phyloP scores from a whole-genome alignment of 2,888 invertebrate species.

The Drosophila mulleri region DNA sequence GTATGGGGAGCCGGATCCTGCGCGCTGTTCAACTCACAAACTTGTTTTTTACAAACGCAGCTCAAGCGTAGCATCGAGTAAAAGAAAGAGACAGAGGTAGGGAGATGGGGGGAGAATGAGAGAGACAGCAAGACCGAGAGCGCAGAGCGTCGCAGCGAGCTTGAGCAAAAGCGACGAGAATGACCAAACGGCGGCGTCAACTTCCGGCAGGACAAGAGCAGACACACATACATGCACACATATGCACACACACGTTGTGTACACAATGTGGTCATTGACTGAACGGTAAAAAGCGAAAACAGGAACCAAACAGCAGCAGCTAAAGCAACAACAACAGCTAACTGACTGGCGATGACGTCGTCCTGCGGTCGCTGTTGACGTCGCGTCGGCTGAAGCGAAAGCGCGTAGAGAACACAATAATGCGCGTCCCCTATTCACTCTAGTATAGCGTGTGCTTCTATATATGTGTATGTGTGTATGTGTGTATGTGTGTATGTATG shows the following conservation, averaged over 20 bases:
- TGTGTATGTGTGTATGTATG: not conserved
- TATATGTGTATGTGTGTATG: slow-evolving; percentile 8
- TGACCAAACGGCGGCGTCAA: slow-evolving; percentile 76
- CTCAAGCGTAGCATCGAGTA: slow-evolving; percentile 57
- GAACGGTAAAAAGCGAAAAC: slow-evolving; percentile 82
- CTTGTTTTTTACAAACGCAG: slow-evolving; percentile 69
- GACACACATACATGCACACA: slow-evolving; percentile 33
- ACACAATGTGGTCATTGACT: slow-evolving; percentile 80
- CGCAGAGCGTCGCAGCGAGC: slow-evolving; percentile 54
- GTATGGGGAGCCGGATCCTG: slow-evolving; percentile 65
- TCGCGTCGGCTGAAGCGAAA: slow-evolving; percentile 61
- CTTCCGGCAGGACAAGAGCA: slow-evolving; percentile 76
- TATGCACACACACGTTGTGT: slow-evolving; percentile 57
- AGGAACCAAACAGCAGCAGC: slow-evolving; percentile 67
- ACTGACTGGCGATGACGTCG: slow-evolving; percentile 71
- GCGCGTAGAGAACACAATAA: slow-evolving; percentile 76
- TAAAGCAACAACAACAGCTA: slow-evolving; percentile 32
- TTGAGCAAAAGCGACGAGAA: slow-evolving; percentile 72
- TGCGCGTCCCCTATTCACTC: slow-evolving; percentile 70
- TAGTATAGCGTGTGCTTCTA: slow-evolving; percentile 13
- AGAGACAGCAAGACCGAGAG: slow-evolving; percentile 16
- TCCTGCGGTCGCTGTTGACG: slow-evolving; percentile 50
- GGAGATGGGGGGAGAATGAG: slow-evolving; percentile 5
- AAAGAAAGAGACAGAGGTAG: slow-evolving; percentile 8
- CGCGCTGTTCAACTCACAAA: slow-evolving; percentile 53